phyloP scores from a whole-genome alignment of 2,797 vertebrate species.

The Odontamblyopus lacepedii region DNA sequence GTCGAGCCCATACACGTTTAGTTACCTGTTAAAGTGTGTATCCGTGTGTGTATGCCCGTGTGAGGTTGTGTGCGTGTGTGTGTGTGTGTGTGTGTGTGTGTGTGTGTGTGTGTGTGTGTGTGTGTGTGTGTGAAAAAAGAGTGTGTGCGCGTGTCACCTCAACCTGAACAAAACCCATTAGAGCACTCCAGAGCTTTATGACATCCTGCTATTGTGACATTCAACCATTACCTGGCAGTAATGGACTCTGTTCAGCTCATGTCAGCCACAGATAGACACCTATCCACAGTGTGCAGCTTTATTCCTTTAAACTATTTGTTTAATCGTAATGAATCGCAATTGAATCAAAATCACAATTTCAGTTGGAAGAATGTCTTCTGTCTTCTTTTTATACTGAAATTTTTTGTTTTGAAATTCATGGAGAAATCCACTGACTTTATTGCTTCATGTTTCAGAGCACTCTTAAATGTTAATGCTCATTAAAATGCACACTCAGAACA shows the following conservation, averaged over 20 bases:
- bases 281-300: constrained; percentile 10
- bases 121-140: constrained; percentile 24
- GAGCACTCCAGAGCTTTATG: constrained; percentile 78
- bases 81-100: constrained; percentile 36
- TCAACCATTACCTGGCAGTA: constrained; percentile 79
- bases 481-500: no score
- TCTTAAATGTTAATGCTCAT: no score
- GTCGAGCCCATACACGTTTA: constrained; percentile 32
- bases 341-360: neutral
- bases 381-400: neutral
- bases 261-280: constrained; percentile 50
- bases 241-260: constrained; percentile 76
- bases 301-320: neutral
- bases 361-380: no score
- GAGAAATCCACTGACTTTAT: no score
- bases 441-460: no score
- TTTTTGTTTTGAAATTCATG: no score
- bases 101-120: constrained; percentile 48
- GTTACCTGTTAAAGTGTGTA: constrained; percentile 62
- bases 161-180: constrained; percentile 81
- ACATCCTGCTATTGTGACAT: constrained; percentile 80
- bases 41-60: constrained; percentile 30
- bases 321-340: neutral
- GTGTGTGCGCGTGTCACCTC: constrained; percentile 66
- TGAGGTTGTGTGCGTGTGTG: constrained; percentile 35